Conservation (phyloP, 2,113 vertebrate species). For the Urocynchramus pylzowi region DNA sequence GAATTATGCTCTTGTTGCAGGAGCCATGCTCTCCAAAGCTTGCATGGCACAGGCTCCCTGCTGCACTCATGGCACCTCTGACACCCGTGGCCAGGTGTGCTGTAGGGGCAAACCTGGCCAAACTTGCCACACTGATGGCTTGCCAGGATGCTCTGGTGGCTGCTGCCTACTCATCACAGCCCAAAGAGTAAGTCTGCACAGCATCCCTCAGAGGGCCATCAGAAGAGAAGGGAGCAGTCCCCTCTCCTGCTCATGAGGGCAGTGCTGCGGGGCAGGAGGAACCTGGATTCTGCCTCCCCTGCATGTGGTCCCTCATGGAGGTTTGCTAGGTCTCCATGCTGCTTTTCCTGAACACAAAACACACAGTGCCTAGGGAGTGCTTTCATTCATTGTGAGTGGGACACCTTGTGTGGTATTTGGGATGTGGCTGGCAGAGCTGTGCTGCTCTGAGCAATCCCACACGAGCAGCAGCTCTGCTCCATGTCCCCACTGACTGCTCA, state of each 20-base stretch:
- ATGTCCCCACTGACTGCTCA: neutral
- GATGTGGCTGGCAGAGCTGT: neutral
- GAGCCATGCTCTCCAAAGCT: neutral
- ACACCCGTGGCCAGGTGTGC: neutral
- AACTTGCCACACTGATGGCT: fast-evolving
- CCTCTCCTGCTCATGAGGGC: fast-evolving
- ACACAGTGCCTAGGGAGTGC: fast-evolving
- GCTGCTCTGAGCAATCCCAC: neutral
- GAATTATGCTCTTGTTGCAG: neutral
- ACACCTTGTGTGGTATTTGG: neutral
- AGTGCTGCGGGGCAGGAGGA: neutral
- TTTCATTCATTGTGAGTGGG: fast-evolving
- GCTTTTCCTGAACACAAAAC: neutral
- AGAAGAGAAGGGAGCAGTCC: neutral
- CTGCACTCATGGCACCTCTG: fast-evolving
- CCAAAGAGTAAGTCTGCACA: neutral
- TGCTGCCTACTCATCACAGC: neutral
- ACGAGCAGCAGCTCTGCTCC: neutral
- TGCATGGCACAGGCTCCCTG: neutral
- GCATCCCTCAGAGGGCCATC: neutral
- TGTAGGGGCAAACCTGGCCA: fast-evolving
- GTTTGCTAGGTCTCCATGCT: neutral
- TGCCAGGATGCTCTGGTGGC: neutral
- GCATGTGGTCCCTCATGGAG: fast-evolving
- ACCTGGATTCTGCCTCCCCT: neutral